Evolutionary conservation across 2,888 invertebrate genomes (phyloP).

Genomic region (Lasioglossum oenotherae): DNA sequence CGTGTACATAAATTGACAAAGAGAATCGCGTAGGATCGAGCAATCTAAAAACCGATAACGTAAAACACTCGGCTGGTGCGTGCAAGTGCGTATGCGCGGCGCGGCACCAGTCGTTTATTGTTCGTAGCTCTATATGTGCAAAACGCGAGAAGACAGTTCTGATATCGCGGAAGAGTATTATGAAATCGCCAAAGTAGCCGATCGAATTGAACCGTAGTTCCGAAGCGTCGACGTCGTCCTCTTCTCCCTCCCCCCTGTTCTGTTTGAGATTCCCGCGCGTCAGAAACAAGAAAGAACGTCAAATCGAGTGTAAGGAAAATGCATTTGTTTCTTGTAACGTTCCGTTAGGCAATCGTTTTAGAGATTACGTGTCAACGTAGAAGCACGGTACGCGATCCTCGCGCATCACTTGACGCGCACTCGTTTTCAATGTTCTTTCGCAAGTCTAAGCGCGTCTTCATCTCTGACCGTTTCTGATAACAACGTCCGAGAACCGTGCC

Average conservation of each 20-base stretch:
- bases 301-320: constrained; percentile 8
- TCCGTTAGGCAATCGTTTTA: constrained; percentile 22
- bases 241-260: background rate
- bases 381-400: background rate
- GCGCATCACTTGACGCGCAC: constrained; percentile 25
- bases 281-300: background rate
- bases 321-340: constrained; percentile 22
- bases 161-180: constrained; percentile 49
- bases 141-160: constrained; percentile 6
- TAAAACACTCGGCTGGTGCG: background rate
- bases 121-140: constrained; percentile 20
- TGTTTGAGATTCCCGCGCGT: background rate
- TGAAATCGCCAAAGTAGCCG: constrained; percentile 54
- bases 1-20: constrained; percentile 66
- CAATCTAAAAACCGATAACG: constrained; percentile 13
- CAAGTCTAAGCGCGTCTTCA: background rate
- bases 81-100: background rate
- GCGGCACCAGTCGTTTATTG: constrained; percentile 6
- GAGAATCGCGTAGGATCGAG: constrained; percentile 38
- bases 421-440: constrained; percentile 6
- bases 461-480: background rate
- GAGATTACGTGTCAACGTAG: background rate
- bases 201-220: constrained; percentile 37
- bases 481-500: background rate
- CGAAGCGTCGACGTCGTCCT: constrained; percentile 31